These are phyloP conservation scores for Hemaris fuciformis DNA, from an alignment of 2,888 invertebrate genomes.

Conservation along the genomic window DNA sequence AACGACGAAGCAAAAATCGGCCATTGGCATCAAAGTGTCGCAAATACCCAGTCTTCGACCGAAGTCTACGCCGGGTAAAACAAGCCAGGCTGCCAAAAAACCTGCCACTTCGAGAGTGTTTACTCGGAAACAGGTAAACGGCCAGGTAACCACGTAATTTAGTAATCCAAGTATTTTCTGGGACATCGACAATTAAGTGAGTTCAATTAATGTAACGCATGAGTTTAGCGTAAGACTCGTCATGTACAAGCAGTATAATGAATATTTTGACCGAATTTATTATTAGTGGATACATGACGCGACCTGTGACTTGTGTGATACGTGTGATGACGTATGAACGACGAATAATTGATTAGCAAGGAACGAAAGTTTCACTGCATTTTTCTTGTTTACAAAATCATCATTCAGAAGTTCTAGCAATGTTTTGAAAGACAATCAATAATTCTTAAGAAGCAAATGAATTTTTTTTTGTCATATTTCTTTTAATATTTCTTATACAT, in stretches of 20 bases:
- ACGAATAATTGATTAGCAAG: neutral
- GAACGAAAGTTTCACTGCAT: neutral
- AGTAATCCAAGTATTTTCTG: neutral
- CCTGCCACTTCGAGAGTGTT: slow-evolving; percentile 49
- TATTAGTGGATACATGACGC: neutral
- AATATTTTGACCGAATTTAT: slow-evolving; percentile 2
- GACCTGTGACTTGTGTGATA: neutral
- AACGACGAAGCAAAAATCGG: slow-evolving; percentile 73
- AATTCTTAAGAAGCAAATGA: neutral
- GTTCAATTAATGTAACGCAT: slow-evolving; percentile 9
- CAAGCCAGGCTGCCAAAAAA: slow-evolving; percentile 46
- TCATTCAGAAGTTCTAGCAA: neutral
- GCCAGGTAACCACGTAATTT: slow-evolving; percentile 50
- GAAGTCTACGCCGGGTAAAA: slow-evolving; percentile 48
- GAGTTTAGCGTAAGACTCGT: slow-evolving; percentile 7
- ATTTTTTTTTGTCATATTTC: neutral
- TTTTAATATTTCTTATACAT: slow-evolving; percentile 4
- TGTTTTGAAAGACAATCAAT: slow-evolving; percentile 1
- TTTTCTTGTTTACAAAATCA: neutral
- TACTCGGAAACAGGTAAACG: slow-evolving; percentile 54
- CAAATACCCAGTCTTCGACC: slow-evolving; percentile 71
- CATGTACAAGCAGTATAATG: neutral
- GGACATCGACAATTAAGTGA: neutral
- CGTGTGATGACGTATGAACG: neutral
- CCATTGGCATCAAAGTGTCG: slow-evolving; percentile 69